These are phyloP conservation scores for Oenanthe melanoleuca DNA, from an alignment of 2,113 vertebrate species.

Conservation along the genomic window DNA sequence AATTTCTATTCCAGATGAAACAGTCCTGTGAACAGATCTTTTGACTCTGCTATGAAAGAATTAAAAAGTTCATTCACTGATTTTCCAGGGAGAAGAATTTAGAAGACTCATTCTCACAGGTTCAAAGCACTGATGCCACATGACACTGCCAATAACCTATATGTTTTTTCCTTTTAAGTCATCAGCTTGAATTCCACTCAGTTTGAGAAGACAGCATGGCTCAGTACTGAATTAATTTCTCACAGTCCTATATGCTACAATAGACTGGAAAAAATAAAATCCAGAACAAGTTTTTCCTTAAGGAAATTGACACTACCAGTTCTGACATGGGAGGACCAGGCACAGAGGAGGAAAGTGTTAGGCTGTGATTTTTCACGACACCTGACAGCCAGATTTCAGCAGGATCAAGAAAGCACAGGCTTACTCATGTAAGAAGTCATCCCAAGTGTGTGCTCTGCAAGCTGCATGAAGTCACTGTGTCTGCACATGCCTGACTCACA, in stretches of 20 bases:
- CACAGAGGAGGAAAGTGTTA: neutral
- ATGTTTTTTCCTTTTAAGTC: neutral
- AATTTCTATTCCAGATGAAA: constrained; percentile 2
- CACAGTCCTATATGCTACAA: neutral
- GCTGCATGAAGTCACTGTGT: neutral
- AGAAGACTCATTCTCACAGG: neutral
- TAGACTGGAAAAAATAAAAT: neutral
- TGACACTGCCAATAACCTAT: neutral
- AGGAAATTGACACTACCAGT: neutral
- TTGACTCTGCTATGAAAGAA: neutral
- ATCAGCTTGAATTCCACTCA: neutral
- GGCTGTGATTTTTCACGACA: neutral
- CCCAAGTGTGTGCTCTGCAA: neutral
- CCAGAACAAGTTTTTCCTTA: neutral
- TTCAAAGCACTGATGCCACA: neutral
- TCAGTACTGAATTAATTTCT: neutral
- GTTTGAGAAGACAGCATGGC: neutral
- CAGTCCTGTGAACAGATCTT: neutral
- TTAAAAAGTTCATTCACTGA: neutral
- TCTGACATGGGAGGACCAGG: fast-evolving
- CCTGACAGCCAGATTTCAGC: neutral
- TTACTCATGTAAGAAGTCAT: neutral
- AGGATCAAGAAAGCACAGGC: neutral
- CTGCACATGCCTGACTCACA: neutral
- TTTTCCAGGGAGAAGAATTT: constrained; percentile 1